Evolutionary conservation across 2,888 invertebrate genomes (phyloP).

Genomic region (Cryptus armator): DNA sequence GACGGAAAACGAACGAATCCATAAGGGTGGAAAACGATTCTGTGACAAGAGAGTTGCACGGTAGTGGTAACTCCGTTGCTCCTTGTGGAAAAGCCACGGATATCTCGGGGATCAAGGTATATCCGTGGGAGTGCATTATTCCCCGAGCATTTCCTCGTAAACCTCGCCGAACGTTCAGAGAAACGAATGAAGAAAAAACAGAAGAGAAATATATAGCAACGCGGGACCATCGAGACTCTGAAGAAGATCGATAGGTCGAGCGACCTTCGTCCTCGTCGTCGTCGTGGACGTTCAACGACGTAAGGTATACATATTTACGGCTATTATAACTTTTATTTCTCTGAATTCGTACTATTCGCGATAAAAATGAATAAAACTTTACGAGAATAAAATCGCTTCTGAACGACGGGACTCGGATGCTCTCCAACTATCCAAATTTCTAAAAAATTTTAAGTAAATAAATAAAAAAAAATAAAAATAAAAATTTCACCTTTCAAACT

Average conservation of each 20-base stretch:
- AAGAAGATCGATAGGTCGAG: slow-evolving; percentile 72
- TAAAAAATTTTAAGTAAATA: background rate
- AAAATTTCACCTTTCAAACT: background rate
- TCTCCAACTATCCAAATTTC: background rate
- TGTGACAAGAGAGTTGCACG: slow-evolving; percentile 6
- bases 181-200: slow-evolving; percentile 19
- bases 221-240: slow-evolving; percentile 18
- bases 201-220: slow-evolving; percentile 44
- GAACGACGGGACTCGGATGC: background rate
- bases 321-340: slow-evolving; percentile 1
- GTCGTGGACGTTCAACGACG: slow-evolving; percentile 73
- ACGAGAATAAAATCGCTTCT: slow-evolving; percentile 6
- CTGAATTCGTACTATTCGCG: background rate
- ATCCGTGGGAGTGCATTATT: slow-evolving; percentile 79
- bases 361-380: background rate
- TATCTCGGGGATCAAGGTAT: slow-evolving; percentile 75
- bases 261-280: slow-evolving; percentile 61
- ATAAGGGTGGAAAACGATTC: slow-evolving; percentile 20
- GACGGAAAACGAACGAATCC: slow-evolving; percentile 26
- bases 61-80: slow-evolving; percentile 21
- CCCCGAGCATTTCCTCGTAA: slow-evolving; percentile 72
- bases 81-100: slow-evolving; percentile 5
- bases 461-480: background rate
- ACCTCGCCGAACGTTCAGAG: slow-evolving; percentile 31
- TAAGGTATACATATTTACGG: slow-evolving; percentile 54